phyloP scores from a whole-genome alignment of 2,113 vertebrate species.

The Phoxinus phoxinus region DNA sequence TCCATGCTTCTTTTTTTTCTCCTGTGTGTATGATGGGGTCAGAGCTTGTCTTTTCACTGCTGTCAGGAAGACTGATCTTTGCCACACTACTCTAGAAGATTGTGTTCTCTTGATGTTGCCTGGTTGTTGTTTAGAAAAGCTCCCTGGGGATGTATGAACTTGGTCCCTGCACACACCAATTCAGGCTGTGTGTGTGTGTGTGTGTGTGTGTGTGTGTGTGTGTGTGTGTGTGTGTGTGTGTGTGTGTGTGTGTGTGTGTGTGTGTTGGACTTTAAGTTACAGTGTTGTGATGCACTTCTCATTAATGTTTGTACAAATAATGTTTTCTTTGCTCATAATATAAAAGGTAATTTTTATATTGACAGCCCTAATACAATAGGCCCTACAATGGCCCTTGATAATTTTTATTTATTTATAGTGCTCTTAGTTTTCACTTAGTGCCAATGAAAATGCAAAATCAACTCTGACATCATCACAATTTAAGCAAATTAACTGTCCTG shows the following conservation, averaged over 20 bases:
- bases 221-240: too few species aligned
- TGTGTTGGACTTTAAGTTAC: not conserved
- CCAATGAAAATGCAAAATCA: not conserved
- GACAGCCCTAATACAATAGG: not conserved
- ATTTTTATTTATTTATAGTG: too few species aligned
- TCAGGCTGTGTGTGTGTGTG: not conserved
- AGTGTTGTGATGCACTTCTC: not conserved
- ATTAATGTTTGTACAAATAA: not conserved
- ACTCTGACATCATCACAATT: not conserved
- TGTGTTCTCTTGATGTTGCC: constrained; percentile 37
- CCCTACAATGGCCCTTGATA: not conserved
- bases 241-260: too few species aligned
- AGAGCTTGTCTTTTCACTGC: constrained; percentile 23
- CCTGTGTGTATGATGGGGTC: constrained; percentile 6
- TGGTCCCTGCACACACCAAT: not conserved
- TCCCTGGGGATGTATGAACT: constrained; percentile 40
- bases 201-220: not conserved
- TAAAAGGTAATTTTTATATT: not conserved
- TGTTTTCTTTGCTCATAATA: not conserved
- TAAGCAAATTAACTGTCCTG: not conserved
- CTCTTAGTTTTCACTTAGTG: too few species aligned
- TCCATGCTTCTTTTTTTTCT: not conserved
- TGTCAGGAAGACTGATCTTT: constrained; percentile 53
- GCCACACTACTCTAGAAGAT: constrained; percentile 8
- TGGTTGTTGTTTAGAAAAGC: constrained; percentile 47